Percentiles rank a stretch among this genome's conserved stretches.
Conservation (phyloP, 2,888 invertebrate species). For the Lacanobia oleracea region DNA sequence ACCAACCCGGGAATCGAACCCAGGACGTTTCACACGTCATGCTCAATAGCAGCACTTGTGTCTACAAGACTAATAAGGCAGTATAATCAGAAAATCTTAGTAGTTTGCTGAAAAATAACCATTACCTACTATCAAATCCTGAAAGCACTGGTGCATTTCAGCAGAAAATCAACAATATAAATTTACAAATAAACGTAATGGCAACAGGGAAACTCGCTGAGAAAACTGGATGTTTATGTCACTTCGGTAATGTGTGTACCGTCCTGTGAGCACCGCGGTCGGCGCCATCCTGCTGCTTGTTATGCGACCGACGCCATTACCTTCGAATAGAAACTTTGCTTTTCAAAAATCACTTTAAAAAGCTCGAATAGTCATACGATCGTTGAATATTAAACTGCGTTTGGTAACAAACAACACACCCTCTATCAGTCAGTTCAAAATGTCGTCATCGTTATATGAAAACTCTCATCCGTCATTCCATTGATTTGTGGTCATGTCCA, state of each 20-base stretch:
- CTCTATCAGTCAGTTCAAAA: not conserved
- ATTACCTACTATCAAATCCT: no score
- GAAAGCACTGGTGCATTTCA: no score
- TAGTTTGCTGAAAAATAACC: no score
- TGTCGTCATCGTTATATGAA: not conserved
- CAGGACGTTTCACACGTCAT: no score
- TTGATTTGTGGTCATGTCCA: slow-evolving; percentile 9
- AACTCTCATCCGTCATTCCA: slow-evolving; percentile 14
- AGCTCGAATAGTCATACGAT: slow-evolving; percentile 6
- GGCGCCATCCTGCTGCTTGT: slow-evolving; percentile 52
- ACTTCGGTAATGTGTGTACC: slow-evolving; percentile 35
- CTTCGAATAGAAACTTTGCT: slow-evolving; percentile 15
- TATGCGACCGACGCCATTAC: slow-evolving; percentile 37
- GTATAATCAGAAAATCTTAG: no score
- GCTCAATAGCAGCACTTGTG: no score
- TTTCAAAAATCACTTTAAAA: slow-evolving; percentile 26
- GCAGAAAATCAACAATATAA: not conserved
- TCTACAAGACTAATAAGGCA: no score
- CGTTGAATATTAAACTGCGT: slow-evolving; percentile 16
- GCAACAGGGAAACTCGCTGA: slow-evolving; percentile 7
- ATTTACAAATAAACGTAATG: slow-evolving; percentile 14
- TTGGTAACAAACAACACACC: not conserved
- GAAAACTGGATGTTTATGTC: slow-evolving; percentile 26
- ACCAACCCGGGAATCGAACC: no score
- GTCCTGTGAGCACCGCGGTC: slow-evolving; percentile 17